Evolutionary conservation across 2,113 vertebrate species (phyloP), one percentile per base, ranked within the genome.

Genomic region (Euleptes europaea): DNA sequence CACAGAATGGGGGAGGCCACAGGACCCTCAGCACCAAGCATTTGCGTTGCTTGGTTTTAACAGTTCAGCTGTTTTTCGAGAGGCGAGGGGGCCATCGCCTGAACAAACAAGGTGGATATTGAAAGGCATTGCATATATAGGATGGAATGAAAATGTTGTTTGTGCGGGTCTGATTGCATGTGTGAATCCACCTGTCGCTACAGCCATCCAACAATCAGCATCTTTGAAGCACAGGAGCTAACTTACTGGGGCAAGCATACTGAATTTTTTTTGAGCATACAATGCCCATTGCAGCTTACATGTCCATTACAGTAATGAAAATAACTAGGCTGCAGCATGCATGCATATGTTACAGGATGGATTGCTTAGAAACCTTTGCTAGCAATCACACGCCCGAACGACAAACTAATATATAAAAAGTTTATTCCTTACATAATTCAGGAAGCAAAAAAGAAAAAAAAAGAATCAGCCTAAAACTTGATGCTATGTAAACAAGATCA

Each of bases 371-470:
- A 63, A 44, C 17, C 28, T 66, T 4, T 66, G 65, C 47, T 17
- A 51, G 44, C 19, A 60, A 49, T 40, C 28, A 35, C 14, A 40
- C 14, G 63, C 26, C 60, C 44, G 75, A 60, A 35, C n/a, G 80
- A 81, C 78, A 88, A 93, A 89, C 88, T 91, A 88, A 90, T 90
- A 83, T 94, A 95, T 87, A 95, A 95, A 95, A 80, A 93, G 84
- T 94, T 95, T 95, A 93, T 95, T 95, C 86, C 78, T 87, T 79
- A 78, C 75, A 93, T 92, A 92, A 88, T 93, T 92, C 87, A 84
- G 88, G 69, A 91, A 93, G 86, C 93, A 82, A 93, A 90, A 86
- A 91, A 90, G 89, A 92, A 88, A 92, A 90, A 85, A 91, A 90
- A 90, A 57, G 57, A 72, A 44, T n/a, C 54, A 31, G 80, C n/a